Evolutionary conservation across 2,797 vertebrate genomes (phyloP), one percentile per base, ranked within the genome.

Genomic region (Paedocypris micromegethes): DNA sequence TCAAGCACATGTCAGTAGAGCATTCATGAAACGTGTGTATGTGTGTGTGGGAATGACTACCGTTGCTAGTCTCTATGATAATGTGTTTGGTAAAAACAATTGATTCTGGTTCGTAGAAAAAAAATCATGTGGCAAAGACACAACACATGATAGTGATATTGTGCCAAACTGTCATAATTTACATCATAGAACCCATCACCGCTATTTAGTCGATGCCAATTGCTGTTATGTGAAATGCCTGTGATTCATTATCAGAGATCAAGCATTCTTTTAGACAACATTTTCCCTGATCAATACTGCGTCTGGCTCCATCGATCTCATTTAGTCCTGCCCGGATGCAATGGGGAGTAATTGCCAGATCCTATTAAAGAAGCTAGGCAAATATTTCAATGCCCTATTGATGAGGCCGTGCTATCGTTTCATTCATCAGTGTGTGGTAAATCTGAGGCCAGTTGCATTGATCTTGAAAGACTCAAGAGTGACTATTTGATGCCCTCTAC

Each of bases 361-460:
- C 82, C 70, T 70, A 85, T 88, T 88, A 85, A 83, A 82, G 78
- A 64, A 74, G 68, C 68, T 58, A 65, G 59, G 64, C 67, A 85
- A 80, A 86, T 85, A 82, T 86, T 87, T 89, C 79, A 86, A 85
- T 89, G 81, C 73, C 48, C 79, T 72, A 83, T 81, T 75, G 72
- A 83, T 84, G 68, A 80, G 72, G 68, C 68, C 60, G 66, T 75
- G 64, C 72, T 78, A 76, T 79, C 72, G 9, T 77, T 49, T 57
- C 59, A 80, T 80, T 82, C 73, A 79, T 83, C 79, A 75, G 72
- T 76, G 58, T 70, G 68, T 62, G 65, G 49, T 66, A 66, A 73
- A 73, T 74, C 70, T 41, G 64, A 50, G 62, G 43, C 73, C 63
- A 54, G 64, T 63, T 68, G 40, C 67, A 73, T 71, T 65, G 73